These are phyloP conservation scores for Hemicordylus capensis DNA, from an alignment of 2,113 vertebrate genomes.

Conservation along the genomic window DNA sequence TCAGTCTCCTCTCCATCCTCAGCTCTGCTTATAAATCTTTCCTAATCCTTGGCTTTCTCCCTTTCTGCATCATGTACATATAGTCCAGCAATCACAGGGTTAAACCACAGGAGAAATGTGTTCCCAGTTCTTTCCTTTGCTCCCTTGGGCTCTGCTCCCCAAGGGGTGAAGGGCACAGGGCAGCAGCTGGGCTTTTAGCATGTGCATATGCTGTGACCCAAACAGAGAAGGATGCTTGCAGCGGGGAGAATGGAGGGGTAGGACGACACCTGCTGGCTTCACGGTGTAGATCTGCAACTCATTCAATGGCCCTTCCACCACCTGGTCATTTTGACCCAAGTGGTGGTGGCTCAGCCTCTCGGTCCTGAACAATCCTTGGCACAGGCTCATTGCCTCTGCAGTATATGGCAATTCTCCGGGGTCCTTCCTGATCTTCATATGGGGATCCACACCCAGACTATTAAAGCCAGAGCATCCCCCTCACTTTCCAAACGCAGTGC, in stretches of 20 bases:
- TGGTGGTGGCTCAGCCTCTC: background rate
- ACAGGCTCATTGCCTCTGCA: background rate
- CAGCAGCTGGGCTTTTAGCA: background rate
- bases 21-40: background rate
- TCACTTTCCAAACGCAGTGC: background rate
- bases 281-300: background rate
- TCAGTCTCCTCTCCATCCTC: background rate
- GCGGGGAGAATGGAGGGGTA: background rate
- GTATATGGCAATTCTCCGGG: background rate
- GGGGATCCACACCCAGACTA: background rate
- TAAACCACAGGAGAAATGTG: background rate
- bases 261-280: background rate
- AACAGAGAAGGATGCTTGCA: background rate
- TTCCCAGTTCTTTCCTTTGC: background rate
- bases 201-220: background rate
- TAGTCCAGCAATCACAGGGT: background rate
- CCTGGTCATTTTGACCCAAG: background rate
- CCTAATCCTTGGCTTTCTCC: background rate
- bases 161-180: background rate
- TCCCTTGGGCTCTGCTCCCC: background rate
- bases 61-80: background rate
- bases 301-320: background rate
- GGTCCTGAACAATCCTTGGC: background rate
- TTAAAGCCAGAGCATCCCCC: background rate
- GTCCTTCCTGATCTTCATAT: background rate